Percentiles rank a stretch among this genome's conserved stretches.
Evolutionary conservation across 2,888 invertebrate species (phyloP).

Genomic region (Siphlonurus alternatus): DNA sequence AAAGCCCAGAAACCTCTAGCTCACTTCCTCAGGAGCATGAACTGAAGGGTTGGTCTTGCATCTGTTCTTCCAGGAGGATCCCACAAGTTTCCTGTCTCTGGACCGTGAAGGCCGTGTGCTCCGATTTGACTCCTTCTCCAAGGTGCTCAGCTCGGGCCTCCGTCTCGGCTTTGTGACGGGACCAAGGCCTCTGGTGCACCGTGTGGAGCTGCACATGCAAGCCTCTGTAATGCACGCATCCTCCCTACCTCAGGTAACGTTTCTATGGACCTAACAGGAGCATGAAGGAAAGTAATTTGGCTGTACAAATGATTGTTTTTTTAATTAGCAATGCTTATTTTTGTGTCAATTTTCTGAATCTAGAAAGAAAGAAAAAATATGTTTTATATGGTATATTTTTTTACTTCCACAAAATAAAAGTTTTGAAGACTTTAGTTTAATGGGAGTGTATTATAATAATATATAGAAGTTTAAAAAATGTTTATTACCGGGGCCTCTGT

Average conservation of each 20-base stretch:
- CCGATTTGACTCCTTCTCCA: slow-evolving; percentile 61
- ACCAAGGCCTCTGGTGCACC: slow-evolving; percentile 41
- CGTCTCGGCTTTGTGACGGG: slow-evolving; percentile 59
- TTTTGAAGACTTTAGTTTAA: too few species aligned
- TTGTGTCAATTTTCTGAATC: not conserved
- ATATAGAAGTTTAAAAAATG: too few species aligned
- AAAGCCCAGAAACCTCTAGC: too few species aligned
- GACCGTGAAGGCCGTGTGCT: slow-evolving; percentile 60
- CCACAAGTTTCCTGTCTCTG: slow-evolving; percentile 50
- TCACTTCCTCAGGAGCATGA: too few species aligned
- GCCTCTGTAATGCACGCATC: slow-evolving; percentile 46
- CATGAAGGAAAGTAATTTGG: not conserved
- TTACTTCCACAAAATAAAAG: too few species aligned
- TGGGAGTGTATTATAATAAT: too few species aligned
- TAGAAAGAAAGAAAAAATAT: too few species aligned
- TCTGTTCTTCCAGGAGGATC: slow-evolving; percentile 26
- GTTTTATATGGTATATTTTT: too few species aligned
- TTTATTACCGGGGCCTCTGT: too few species aligned
- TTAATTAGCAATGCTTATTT: not conserved
- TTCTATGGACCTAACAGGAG: too few species aligned
- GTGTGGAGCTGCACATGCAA: slow-evolving; percentile 52
- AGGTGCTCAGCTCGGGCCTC: slow-evolving; percentile 50
- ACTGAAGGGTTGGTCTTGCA: too few species aligned
- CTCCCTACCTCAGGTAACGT: slow-evolving; percentile 43
- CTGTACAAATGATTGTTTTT: not conserved